Evolutionary conservation across 2,888 invertebrate species (phyloP), one percentile per base, ranked within the genome.

Genomic region (Tubulanus polymorphus): DNA sequence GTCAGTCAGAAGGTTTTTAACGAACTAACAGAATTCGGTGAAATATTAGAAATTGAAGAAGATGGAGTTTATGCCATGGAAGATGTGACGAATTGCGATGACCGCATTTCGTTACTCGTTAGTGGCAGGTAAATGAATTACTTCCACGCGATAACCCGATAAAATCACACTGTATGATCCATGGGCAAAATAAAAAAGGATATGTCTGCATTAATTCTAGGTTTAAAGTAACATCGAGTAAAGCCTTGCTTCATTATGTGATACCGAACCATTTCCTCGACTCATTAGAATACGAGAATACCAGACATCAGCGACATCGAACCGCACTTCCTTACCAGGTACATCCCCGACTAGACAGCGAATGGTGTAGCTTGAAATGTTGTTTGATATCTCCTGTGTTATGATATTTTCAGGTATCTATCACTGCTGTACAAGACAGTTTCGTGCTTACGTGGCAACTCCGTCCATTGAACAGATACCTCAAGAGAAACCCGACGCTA

Each of bases 21-120:
- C 73, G 88, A 89, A 74, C 80, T 91, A 70, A 86, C 88, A 49
- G 83, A 84, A 55, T 87, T 89, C 71, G 89, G 88, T 32, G 83
- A 85, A 66, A 81, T 90, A 64, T 80, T 87, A 67, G 83, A 84
- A 51, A 80, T 90, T 60, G 87, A 88, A 61, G 83, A 85, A 26
- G 90, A 89, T 20, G 88, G 88, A 69, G 85, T 87, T 51, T 91
- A 91, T 74, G 90, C 90, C 37, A 84, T 88, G 20, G 90, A 90
- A 74, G 89, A 88, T 55, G 84, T 87, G 65, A 89, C 89, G 52
- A 85, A 87, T 1, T 88, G 89, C 12, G 89, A 89, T 67, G 88
- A 89, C 76, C 83, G 87, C 70, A 83, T 91, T 46, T 89, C 90
- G 46, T 87, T 91, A 79, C 84, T 91, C 56, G 81, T 91, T 63